Conservation (phyloP, 2,888 invertebrate species). For the Drosophila formosana region DNA sequence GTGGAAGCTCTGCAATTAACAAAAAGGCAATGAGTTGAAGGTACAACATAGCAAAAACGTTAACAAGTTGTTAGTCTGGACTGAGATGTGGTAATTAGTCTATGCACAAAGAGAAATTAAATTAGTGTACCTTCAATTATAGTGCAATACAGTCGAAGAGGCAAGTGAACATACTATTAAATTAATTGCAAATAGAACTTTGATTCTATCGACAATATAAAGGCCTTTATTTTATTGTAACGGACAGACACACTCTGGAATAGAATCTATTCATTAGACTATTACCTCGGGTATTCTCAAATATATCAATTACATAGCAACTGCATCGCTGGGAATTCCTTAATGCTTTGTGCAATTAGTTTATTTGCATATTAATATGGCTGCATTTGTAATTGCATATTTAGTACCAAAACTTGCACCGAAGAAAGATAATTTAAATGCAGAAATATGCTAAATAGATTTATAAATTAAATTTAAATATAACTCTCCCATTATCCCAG, state of each 20-base stretch:
- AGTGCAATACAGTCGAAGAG: too few species aligned
- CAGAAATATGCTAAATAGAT: background rate
- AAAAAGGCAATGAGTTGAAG: background rate
- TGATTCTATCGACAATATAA: too few species aligned
- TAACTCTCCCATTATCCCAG: background rate
- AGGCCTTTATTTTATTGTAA: too few species aligned
- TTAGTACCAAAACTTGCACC: background rate
- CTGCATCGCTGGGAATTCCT: background rate
- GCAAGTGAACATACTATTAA: background rate
- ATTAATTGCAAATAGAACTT: background rate
- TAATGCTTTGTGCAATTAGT: background rate
- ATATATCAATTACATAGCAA: background rate
- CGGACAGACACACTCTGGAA: too few species aligned
- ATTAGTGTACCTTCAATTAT: too few species aligned
- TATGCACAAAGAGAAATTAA: too few species aligned
- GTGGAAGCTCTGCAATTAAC: constrained; percentile 24
- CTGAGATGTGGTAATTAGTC: background rate
- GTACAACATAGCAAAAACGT: background rate
- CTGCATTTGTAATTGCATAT: background rate
- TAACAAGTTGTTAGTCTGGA: background rate
- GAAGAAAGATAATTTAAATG: background rate
- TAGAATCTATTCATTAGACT: background rate
- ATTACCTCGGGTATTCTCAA: background rate
- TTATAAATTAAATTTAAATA: background rate
- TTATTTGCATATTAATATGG: background rate